phyloP scores from a whole-genome alignment of 2,888 invertebrate species.

The Sinotaia quadrata region DNA sequence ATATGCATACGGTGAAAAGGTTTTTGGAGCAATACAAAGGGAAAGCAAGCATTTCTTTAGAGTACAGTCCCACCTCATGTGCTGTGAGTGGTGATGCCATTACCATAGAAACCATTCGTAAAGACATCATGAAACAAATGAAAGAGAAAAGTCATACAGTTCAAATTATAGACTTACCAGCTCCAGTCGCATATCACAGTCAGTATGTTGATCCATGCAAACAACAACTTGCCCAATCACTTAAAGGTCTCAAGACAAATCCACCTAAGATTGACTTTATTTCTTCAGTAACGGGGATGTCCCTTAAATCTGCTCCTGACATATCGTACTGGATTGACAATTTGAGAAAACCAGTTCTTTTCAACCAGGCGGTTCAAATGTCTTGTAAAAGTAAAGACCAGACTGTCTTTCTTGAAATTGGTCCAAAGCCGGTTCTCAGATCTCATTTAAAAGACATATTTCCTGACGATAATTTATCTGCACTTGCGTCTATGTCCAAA shows the following conservation, averaged over 20 bases:
- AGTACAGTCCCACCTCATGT: slow-evolving; percentile 7
- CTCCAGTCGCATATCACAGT: slow-evolving; percentile 35
- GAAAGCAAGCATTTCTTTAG: not conserved
- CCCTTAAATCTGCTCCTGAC: slow-evolving; percentile 2
- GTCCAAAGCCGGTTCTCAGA: slow-evolving; percentile 54
- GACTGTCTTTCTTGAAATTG: slow-evolving; percentile 56
- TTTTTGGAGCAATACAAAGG: slow-evolving; percentile 25
- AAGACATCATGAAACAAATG: not conserved
- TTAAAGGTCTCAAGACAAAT: not conserved
- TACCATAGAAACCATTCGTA: not conserved
- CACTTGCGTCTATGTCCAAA: slow-evolving; percentile 34
- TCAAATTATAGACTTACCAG: slow-evolving; percentile 34
- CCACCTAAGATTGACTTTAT: slow-evolving; percentile 7
- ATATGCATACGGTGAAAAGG: slow-evolving; percentile 33
- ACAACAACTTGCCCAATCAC: slow-evolving; percentile 1
- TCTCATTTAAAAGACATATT: slow-evolving; percentile 43
- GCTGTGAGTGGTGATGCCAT: not conserved
- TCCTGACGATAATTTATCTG: not conserved
- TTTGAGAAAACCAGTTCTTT: slow-evolving; percentile 48
- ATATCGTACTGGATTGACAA: slow-evolving; percentile 53
- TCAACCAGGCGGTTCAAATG: slow-evolving; percentile 41
- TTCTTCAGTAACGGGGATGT: slow-evolving; percentile 31
- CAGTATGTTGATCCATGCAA: slow-evolving; percentile 27
- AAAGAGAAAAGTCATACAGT: not conserved
- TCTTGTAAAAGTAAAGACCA: slow-evolving; percentile 7